Evolutionary conservation across 2,113 vertebrate genomes (phyloP).

Genomic region (Picathartes gymnocephalus): DNA sequence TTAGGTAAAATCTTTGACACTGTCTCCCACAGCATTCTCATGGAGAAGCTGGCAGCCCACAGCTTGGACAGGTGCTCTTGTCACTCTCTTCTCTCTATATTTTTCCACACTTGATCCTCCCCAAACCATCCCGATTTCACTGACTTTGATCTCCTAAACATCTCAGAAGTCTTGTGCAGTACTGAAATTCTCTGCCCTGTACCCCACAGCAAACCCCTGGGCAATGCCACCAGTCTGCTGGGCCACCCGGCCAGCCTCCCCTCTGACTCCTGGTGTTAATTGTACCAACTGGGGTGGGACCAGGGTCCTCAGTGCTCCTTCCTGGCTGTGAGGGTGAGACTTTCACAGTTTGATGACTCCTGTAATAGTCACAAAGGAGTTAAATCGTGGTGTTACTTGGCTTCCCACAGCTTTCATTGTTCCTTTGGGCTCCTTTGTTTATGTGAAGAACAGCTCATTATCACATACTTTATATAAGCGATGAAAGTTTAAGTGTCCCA

Average conservation of each 20-base stretch:
- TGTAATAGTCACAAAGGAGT: not conserved
- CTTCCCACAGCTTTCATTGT: not conserved
- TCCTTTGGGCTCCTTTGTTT: not conserved
- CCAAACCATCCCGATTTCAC: not conserved
- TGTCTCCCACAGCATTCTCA: not conserved
- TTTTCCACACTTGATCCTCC: not conserved
- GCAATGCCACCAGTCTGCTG: not conserved
- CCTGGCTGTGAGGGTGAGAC: not conserved
- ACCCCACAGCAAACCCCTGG: not conserved
- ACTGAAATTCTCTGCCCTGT: not conserved
- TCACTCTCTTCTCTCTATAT: not conserved
- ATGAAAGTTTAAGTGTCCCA: not conserved
- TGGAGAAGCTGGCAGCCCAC: not conserved
- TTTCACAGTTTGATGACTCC: not conserved
- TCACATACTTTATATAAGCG: not conserved
- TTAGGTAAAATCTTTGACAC: not conserved
- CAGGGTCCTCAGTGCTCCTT: not conserved
- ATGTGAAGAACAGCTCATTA: not conserved
- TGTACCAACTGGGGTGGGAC: accelerated
- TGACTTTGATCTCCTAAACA: not conserved
- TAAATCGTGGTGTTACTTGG: not conserved
- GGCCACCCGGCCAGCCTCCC: not conserved
- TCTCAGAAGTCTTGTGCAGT: not conserved
- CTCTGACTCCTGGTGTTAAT: not conserved
- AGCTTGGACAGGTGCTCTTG: not conserved